These are phyloP conservation scores for Emys orbicularis DNA, from an alignment of 2,797 vertebrate species.

Conservation along the genomic window DNA sequence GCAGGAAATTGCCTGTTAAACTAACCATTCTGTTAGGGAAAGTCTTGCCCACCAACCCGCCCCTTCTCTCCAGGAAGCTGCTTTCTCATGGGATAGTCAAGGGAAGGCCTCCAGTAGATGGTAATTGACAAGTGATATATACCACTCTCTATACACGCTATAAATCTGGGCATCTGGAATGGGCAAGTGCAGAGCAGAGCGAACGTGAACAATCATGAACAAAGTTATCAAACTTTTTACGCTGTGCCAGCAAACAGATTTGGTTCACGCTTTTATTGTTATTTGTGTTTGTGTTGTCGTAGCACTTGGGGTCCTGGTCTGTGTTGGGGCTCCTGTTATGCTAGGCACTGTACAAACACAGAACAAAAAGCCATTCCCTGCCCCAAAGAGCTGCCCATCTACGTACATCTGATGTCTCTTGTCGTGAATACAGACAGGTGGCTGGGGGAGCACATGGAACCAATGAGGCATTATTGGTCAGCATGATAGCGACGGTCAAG, in stretches of 20 bases:
- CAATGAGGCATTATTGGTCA: neutral
- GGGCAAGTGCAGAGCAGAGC: neutral
- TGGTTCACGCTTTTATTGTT: neutral
- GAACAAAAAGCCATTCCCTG: neutral
- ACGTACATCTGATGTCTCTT: neutral
- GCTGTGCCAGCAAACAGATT: neutral
- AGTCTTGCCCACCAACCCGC: neutral
- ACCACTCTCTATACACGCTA: neutral
- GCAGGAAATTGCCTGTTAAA: neutral
- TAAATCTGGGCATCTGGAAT: neutral
- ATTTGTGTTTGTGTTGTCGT: neutral
- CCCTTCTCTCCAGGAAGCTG: neutral
- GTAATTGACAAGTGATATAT: neutral
- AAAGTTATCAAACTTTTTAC: neutral
- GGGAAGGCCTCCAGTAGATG: neutral
- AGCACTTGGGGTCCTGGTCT: neutral
- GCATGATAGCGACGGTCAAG: neutral
- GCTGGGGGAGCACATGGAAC: neutral
- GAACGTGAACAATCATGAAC: neutral
- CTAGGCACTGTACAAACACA: neutral
- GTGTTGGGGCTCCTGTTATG: neutral
- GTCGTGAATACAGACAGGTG: neutral
- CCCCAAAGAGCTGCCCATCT: neutral
- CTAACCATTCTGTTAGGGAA: neutral
- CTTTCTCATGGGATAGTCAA: neutral